Percentiles rank a stretch among this genome's conserved stretches.
phyloP scores from a whole-genome alignment of 1,140 invertebrate genomes.

The Dreissena polymorpha region DNA sequence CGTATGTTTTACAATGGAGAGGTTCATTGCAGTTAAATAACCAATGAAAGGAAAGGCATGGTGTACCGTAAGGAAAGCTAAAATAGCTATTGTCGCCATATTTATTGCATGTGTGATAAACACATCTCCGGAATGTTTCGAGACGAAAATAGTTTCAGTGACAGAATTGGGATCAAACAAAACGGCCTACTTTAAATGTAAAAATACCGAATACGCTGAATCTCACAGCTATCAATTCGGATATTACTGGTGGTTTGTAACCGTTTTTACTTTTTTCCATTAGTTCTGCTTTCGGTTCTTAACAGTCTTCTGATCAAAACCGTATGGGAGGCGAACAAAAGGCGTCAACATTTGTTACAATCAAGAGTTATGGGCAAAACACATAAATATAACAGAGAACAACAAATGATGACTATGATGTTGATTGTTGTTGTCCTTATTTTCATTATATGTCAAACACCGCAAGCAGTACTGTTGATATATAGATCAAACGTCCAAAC shows the following conservation, averaged over 20 bases:
- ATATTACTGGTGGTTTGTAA: constrained; percentile 86
- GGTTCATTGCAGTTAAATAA: constrained; percentile 89
- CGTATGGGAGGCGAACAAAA: constrained; percentile 83
- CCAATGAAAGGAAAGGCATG: constrained; percentile 87
- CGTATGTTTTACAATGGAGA: constrained; percentile 88
- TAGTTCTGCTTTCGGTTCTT: constrained; percentile 85
- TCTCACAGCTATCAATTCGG: constrained; percentile 83
- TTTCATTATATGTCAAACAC: constrained; percentile 88
- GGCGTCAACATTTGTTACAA: constrained; percentile 82
- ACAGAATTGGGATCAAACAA: neutral
- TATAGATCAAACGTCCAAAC: constrained; percentile 61
- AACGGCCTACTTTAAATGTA: constrained; percentile 58
- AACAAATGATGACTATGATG: constrained; percentile 85
- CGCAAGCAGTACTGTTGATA: constrained; percentile 82
- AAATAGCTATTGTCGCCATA: constrained; percentile 60
- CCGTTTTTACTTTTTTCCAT: constrained; percentile 86
- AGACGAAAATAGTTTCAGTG: constrained; percentile 63
- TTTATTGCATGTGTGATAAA: constrained; percentile 61
- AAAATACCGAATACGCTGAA: constrained; percentile 68
- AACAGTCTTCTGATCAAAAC: constrained; percentile 87
- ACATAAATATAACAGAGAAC: constrained; percentile 64
- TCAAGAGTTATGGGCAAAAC: constrained; percentile 57
- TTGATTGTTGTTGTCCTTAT: constrained; percentile 88
- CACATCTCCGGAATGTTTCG: constrained; percentile 70
- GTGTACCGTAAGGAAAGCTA: constrained; percentile 83